Evolutionary conservation across 2,113 vertebrate genomes (phyloP), one percentile per base, ranked within the genome.

Genomic region (Numida meleagris): DNA sequence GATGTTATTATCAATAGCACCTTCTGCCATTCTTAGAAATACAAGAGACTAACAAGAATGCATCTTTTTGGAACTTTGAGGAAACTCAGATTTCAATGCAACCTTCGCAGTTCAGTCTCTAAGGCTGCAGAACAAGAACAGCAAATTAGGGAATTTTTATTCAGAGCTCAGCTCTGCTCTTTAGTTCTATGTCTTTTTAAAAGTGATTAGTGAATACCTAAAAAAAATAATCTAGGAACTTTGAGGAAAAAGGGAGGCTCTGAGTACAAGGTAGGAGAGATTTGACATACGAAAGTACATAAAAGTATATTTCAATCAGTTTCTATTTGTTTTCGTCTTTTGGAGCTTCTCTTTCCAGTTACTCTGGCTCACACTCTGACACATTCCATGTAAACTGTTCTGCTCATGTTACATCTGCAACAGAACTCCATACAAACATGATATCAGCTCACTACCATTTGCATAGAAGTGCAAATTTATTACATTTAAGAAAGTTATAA

Each of bases 111-210:
- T 74, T 85, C 58, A 57, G 12, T 86, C 66, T 89, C 62, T 57
- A 50, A 82, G 40, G 40, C 80, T 84, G 48, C 43, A 82, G 57
- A 96, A 92, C 40, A 79, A 36, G 70, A 92, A 68, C 86, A 61
- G 29, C 14, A 92, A 84, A 90, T 96, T 38, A 91, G 20, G 5
- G 51, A 86, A 93, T 94, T 67, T 85, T 25, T 91, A 83, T 91
- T 93, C 65, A 77, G 50, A 74, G 46, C 71, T 93, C 50, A 67
- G 34, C 31, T 92, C 38, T 82, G 16, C 58, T 79, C 19, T 48
- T 90, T 87, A 89, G 70, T 89, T 87, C 74, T 85, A 7, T 80
- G 53, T 82, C 70, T 94, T 24, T 92, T 93, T 94, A 86, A 79
- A 95, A 89, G 62, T 92, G 53, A 76, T 92, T 87, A 94, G n/a